phyloP scores from a whole-genome alignment of 2,797 vertebrate genomes.

The Onychomys leucogaster region DNA sequence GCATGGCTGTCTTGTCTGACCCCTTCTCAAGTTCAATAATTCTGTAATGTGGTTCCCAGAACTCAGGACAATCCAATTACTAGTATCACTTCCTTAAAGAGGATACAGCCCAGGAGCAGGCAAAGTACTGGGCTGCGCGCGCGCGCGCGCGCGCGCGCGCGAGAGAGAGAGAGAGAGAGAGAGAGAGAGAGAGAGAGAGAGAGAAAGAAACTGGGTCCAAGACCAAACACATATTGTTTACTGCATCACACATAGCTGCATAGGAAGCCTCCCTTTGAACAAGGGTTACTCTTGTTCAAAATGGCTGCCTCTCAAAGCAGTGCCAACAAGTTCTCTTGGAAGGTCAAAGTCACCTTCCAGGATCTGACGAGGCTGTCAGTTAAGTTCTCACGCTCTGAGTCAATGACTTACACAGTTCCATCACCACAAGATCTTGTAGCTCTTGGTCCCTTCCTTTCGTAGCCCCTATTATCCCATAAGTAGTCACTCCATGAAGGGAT shows the following conservation, averaged over 20 bases:
- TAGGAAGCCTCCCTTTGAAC: neutral
- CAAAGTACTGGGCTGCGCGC: too few relatives aligned
- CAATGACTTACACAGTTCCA: neutral
- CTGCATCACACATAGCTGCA: neutral
- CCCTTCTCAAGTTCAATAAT: neutral
- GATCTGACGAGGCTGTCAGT: neutral
- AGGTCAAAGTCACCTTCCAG: conserved; percentile 12
- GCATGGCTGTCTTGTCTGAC: neutral
- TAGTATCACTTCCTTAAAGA: neutral
- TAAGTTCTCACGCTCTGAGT: conserved; percentile 8
- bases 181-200: too few relatives aligned
- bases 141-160: too few relatives aligned
- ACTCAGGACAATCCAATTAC: neutral
- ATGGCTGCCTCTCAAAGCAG: neutral
- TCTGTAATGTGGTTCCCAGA: neutral
- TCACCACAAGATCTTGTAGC: neutral
- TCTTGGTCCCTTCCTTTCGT: neutral
- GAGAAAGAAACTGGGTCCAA: neutral
- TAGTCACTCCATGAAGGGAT: neutral
- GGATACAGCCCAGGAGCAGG: neutral
- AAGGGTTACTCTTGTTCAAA: neutral
- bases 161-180: too few relatives aligned
- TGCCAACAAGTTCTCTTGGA: neutral
- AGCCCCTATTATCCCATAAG: neutral
- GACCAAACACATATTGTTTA: neutral